Base-by-base conservation (phyloP, 1,140 invertebrate genomes). In the Zaprionus kolodkinae region DNA sequence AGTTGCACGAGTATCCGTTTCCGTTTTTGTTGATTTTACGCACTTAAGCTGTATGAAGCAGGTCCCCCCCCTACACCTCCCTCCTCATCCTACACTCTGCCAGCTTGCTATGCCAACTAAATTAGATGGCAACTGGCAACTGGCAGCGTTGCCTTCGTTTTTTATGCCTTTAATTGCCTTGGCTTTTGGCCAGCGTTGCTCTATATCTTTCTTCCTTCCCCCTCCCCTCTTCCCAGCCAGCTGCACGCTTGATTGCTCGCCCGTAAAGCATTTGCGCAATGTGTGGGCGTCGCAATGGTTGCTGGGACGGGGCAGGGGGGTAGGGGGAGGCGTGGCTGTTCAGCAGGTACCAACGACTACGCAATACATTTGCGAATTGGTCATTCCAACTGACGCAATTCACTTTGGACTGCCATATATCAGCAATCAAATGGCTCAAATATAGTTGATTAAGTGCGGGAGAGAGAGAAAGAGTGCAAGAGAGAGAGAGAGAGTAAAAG, bases 1-100 rank as follows among this genome's bases (percentile, higher is more conserved):
- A 77, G 78, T 67, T 85, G 81, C 81, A 89, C 84, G 84, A 88
- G 81, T 85, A 81, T 88, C 84, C 84, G 81, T 73, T 89, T 89
- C 89, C 85, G 81, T 81, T 76, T 89, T 68, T 76, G 78, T 75
- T 76, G 72, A 86, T 81, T 76, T 81, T 75, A 86, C 82, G 76
- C 82, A 86, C 83, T 79, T 76, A 71, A 71, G 50, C 55, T 43
- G 30, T 52, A 67, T 57, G 43, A 30, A 2, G 2, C n/a, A 43
- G 2, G n/a, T 40, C 5, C 6, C 6, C 1, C 40, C 27, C 27
- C 3, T 4, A 2, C 27, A 5, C 56, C 13, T 5, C 6, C 15
- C 21, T 9, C 6, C 12, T 2, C 35, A n/a, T 64, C 33, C 12
- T 35, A 5, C 36, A 15, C 40, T n/a, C n/a, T n/a, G 5, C 27